Evolutionary conservation across 2,888 invertebrate genomes (phyloP), one percentile per base, ranked within the genome.

Genomic region (Papilio protenor): DNA sequence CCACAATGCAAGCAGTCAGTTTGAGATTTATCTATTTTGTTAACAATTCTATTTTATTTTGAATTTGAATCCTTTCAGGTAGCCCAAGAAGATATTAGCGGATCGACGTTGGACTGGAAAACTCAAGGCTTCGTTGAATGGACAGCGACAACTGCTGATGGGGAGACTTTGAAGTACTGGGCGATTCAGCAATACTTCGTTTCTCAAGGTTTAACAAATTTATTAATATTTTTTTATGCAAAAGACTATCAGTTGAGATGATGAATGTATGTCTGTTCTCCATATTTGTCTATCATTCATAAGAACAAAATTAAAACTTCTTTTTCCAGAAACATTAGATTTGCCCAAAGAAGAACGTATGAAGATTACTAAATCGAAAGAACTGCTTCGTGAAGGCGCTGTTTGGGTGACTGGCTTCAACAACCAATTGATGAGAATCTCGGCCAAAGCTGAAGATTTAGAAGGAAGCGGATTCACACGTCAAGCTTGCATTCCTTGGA

Each of bases 401-500:
- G 70, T 91, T 12, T 86, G 85, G 83, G 81, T 88, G 3, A 82
- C 82, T 6, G 86, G 90, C n/a, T 82, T 88, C 76, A 80, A 87
- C 69, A 82, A 85, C 4, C 76, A 81, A 14, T 78, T 90, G 72
- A 55, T 86, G 69, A 79, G 80, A 52, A 80, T 88, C 3, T 81
- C 85, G 16, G 78, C 78, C 5, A 82, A 80, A 11, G 79, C 81
- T 6, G 64, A 66, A 1, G 82, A 84, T 12, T 82, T 85, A 45
- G 74, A 81, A 5, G 72, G 81, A 0, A 84, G 81, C 6, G 59
- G 81, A 5, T 93, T 86, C 81, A 92, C 89, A 1, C 73, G 84
- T 80, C 92, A 93, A 80, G 89, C 87, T 55, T 93, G 92, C 82
- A 84, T 91, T 57, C 84, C 87, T 55, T 87, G 88, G 86, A 93